Evolutionary conservation across 2,888 invertebrate genomes (phyloP).

Genomic region (Ecliptopera silaceata): DNA sequence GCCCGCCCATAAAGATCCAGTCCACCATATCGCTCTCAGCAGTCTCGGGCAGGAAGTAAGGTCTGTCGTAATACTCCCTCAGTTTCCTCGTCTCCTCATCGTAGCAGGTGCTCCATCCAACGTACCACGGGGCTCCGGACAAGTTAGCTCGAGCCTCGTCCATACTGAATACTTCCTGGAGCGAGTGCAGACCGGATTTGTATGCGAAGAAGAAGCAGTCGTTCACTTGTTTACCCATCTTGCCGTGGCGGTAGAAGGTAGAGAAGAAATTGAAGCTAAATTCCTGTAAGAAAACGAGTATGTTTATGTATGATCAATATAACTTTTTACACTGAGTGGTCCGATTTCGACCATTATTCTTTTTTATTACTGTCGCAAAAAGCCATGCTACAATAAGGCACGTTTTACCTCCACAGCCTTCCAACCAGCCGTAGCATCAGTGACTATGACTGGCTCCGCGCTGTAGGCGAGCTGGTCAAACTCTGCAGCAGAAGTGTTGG

Average conservation of each 20-base stretch:
- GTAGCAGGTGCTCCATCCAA: constrained; percentile 97
- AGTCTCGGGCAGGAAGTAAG: constrained; percentile 93
- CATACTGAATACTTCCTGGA: constrained; percentile 92
- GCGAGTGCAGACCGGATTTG: constrained; percentile 90
- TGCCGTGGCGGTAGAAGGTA: constrained; percentile 85
- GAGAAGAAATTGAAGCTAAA: constrained; percentile 94
- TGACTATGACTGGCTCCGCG: constrained; percentile 91
- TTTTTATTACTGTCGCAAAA: no score
- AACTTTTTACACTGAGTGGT: no score
- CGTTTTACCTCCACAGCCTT: constrained; percentile 12
- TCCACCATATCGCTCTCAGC: constrained; percentile 95
- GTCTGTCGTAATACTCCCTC: constrained; percentile 89
- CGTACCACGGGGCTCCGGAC: constrained; percentile 87
- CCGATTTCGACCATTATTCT: no score
- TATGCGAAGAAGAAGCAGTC: constrained; percentile 98
- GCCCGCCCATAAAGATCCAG: constrained; percentile 99
- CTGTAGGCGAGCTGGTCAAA: constrained; percentile 92
- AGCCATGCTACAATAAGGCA: no score
- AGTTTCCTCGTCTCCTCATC: constrained; percentile 90
- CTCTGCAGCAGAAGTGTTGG: constrained; percentile 84
- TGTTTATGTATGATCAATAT: no score
- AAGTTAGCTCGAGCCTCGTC: constrained; percentile 86
- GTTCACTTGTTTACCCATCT: constrained; percentile 77
- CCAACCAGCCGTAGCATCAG: constrained; percentile 83
- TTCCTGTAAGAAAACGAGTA: constrained; percentile 52